Evolutionary conservation across 2,888 invertebrate genomes (phyloP).

Genomic region (Notocelia uddmanniana): DNA sequence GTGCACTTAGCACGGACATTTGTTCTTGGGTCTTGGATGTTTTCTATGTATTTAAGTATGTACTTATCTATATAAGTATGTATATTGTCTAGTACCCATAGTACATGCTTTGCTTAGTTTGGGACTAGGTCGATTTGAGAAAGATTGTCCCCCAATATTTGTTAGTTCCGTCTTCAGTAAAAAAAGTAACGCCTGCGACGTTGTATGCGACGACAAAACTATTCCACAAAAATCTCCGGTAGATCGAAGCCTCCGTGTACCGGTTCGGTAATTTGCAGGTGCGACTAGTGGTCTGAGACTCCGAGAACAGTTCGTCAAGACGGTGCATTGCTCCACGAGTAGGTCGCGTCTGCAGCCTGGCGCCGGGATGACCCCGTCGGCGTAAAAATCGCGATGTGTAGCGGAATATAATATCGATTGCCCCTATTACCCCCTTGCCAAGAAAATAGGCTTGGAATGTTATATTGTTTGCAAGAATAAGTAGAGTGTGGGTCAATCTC

Average conservation of each 20-base stretch:
- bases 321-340: slow-evolving; percentile 36
- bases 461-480: background rate
- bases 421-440: slow-evolving; percentile 30
- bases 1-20: too few species aligned
- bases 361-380: slow-evolving; percentile 39
- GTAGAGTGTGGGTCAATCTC: too few species aligned
- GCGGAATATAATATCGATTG: slow-evolving; percentile 18
- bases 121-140: too few species aligned
- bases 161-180: too few species aligned
- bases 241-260: slow-evolving; percentile 22
- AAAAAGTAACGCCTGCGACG: background rate
- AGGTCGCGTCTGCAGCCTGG: slow-evolving; percentile 43
- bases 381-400: slow-evolving; percentile 6
- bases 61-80: too few species aligned
- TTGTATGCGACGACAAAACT: background rate
- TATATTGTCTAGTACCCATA: too few species aligned
- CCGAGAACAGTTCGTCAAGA: slow-evolving; percentile 12
- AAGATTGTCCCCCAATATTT: too few species aligned
- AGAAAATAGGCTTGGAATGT: background rate
- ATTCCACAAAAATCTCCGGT: background rate
- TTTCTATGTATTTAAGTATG: too few species aligned
- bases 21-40: too few species aligned
- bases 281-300: background rate
- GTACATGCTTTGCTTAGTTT: too few species aligned
- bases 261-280: slow-evolving; percentile 34